Conservation (phyloP, 2,888 invertebrate species). For the Antheraea yamamai region DNA sequence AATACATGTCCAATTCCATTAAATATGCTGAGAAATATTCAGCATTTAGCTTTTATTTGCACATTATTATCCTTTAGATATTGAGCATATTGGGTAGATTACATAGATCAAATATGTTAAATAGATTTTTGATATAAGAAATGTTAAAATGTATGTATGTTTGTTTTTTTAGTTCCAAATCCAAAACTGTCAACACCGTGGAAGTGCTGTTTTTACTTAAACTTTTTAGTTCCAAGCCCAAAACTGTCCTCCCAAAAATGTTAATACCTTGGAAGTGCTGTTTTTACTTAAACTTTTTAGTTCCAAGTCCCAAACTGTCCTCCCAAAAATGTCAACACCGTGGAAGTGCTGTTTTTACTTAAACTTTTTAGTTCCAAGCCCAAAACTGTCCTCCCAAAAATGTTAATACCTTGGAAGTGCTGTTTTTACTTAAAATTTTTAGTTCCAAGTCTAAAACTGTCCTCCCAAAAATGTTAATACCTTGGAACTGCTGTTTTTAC, state of each 20-base stretch:
- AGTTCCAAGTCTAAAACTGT: neutral
- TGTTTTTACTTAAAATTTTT: neutral
- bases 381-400: neutral
- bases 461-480: too few relatives aligned
- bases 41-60: neutral
- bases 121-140: neutral
- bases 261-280: neutral
- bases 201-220: too few relatives aligned
- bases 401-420: neutral
- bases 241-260: neutral
- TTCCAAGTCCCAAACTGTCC: neutral
- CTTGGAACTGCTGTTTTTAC: too few relatives aligned
- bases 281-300: neutral
- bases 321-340: too few relatives aligned
- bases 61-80: neutral
- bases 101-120: neutral
- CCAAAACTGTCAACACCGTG: neutral
- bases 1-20: conserved; percentile 22
- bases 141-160: too few relatives aligned
- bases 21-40: neutral
- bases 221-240: too few relatives aligned
- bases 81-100: neutral
- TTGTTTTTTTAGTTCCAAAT: neutral
- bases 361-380: too few relatives aligned
- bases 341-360: too few relatives aligned